These are phyloP conservation scores for Ceraclea dissimilis DNA, from an alignment of 2,888 invertebrate species.

Conservation along the genomic window DNA sequence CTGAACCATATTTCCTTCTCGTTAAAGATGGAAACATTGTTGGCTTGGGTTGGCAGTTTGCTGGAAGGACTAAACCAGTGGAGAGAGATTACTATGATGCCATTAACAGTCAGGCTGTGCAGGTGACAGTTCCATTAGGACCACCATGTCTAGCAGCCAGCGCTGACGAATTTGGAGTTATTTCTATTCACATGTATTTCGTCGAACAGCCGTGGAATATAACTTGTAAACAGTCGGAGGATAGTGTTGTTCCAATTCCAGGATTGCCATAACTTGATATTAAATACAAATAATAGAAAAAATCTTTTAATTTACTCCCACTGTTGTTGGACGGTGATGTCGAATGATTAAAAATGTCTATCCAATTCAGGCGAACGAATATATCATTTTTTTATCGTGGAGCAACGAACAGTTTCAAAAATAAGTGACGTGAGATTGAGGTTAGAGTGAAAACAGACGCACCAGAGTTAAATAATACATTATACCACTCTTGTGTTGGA, in stretches of 20 bases:
- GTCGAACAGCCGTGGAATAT: conserved; percentile 26
- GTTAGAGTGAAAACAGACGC: no score
- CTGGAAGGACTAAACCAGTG: conserved; percentile 18
- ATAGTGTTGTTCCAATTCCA: conserved; percentile 23
- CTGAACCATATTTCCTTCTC: conserved; percentile 25
- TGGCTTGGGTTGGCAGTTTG: conserved; percentile 26
- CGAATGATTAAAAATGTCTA: no score
- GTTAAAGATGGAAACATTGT: conserved; percentile 19
- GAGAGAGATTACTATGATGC: conserved; percentile 25
- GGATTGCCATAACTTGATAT: conserved; percentile 17
- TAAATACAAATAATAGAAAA: no score
- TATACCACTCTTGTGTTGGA: no score
- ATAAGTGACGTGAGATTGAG: no score
- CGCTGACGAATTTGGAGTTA: conserved; percentile 23
- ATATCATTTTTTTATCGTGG: no score
- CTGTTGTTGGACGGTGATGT: no score
- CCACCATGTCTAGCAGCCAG: conserved; percentile 24
- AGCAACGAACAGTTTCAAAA: no score
- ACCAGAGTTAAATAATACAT: no score
- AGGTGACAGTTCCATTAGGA: conserved; percentile 21
- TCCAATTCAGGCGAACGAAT: no score
- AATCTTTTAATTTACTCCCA: no score
- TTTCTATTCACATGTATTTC: conserved; percentile 27
- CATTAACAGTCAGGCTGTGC: conserved; percentile 18
- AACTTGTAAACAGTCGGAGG: conserved; percentile 16